Evolutionary conservation across 2,888 invertebrate species (phyloP), one percentile per base, ranked within the genome.

Genomic region (Nesidiocoris tenuis): DNA sequence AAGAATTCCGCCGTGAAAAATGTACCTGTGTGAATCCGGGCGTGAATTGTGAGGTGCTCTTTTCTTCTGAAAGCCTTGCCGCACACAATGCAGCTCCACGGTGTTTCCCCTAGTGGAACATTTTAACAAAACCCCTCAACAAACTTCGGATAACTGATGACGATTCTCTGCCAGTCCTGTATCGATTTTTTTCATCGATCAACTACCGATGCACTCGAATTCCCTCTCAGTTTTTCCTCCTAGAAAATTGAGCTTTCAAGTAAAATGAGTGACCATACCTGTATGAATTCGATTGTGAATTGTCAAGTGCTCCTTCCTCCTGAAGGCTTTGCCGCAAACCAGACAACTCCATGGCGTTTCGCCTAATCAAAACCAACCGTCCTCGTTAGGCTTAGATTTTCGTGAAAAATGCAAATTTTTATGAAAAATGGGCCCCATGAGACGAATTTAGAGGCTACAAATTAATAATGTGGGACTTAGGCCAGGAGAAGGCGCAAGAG

Each of bases 41-140:
- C 80, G 79, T 83, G 83, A 76, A 82, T 82, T 57, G 81, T 81
- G 70, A 82, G 80, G 77, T 82, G 82, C 77, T 82, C 82, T 77
- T 82, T 82, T n/a, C 82, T 80, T 12, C 83, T 83, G 78, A 82
- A 83, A 74, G 82, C 82, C 78, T 82, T 82, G 24, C 82, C 82
- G 79, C 83, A 83, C 68, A 80, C 78, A 22, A 74, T 78, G 71
- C 82, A 82, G 9, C 80, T 80, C 74, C 81, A 81, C n/a, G 81
- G 81, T 61, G 81, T 82, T 76, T 82, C 81, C 25, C 77, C 82
- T 67, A 39, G 39, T 39, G 39, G 39, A 39, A 39, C 39, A 39
- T 39, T 39, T 7, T 12, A 39, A 39, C 39, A 39, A 39, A 39
- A 39, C 39, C 39, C 39, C 39, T 39, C 39, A 39, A 39, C 39